Percentiles rank a stretch among this genome's conserved stretches.
phyloP scores from a whole-genome alignment of 1,140 invertebrate species.

The Leptinotarsa texana region DNA sequence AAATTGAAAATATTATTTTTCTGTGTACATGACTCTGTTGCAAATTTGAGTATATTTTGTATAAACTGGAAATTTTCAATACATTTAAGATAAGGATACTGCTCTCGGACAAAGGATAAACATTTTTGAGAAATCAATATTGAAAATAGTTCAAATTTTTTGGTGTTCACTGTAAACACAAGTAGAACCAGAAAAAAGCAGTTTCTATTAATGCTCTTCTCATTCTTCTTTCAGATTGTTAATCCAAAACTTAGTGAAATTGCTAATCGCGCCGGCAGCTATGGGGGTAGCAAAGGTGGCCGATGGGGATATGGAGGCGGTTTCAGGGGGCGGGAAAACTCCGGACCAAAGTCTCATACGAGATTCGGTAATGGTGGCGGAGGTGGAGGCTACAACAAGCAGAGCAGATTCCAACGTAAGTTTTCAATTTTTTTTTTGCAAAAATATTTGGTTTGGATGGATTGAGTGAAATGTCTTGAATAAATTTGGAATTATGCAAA shows the following conservation, averaged over 20 bases:
- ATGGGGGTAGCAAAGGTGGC: conserved; percentile 25
- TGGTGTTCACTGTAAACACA: neutral
- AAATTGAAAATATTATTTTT: too few relatives aligned
- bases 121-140: too few relatives aligned
- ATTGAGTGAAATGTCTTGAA: too few relatives aligned
- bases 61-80: too few relatives aligned
- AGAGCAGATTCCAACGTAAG: conserved; percentile 17
- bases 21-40: too few relatives aligned
- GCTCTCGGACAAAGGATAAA: too few relatives aligned
- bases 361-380: conserved; percentile 4
- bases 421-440: neutral
- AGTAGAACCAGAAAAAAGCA: neutral
- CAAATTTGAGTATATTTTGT: too few relatives aligned
- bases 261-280: conserved; percentile 22
- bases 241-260: conserved; percentile 40
- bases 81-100: too few relatives aligned
- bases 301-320: conserved; percentile 25
- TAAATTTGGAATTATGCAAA: too few relatives aligned
- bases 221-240: conserved; percentile 31
- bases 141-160: too few relatives aligned
- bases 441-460: too few relatives aligned
- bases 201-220: neutral
- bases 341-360: neutral
- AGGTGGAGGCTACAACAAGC: neutral
- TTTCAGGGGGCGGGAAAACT: conserved; percentile 11